Evolutionary conservation across 1,140 invertebrate genomes (phyloP).

Genomic region (Brachionus rotundiformis): DNA sequence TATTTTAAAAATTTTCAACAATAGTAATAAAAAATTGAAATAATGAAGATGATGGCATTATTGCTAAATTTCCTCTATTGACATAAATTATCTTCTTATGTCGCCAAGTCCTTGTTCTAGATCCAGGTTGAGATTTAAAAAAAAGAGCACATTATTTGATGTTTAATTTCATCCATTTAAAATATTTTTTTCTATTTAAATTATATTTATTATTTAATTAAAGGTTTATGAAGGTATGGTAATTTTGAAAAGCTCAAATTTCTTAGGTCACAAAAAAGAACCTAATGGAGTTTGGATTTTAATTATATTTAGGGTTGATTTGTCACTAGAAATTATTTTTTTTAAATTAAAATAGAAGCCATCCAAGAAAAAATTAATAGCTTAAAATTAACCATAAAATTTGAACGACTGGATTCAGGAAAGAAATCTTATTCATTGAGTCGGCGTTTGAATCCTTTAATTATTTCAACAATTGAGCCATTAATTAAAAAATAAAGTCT

Average conservation of each 20-base stretch:
- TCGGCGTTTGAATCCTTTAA: background rate
- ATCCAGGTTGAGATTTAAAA: background rate
- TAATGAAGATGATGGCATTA: background rate
- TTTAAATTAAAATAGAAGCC: background rate
- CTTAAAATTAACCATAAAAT: background rate
- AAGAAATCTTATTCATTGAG: background rate
- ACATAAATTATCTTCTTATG: background rate
- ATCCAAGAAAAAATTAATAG: background rate
- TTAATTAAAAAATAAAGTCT: background rate
- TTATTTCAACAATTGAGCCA: background rate
- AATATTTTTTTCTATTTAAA: background rate
- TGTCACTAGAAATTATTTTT: background rate
- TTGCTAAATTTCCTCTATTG: background rate
- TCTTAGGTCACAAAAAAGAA: background rate
- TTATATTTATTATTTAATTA: conserved; percentile 1
- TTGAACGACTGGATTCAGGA: background rate
- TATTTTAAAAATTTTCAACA: background rate
- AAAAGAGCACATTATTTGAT: background rate
- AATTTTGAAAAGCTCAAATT: background rate
- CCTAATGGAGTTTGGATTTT: background rate
- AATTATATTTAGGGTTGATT: background rate
- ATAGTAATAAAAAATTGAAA: background rate
- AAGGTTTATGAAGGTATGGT: background rate
- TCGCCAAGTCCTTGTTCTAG: conserved; percentile 7
- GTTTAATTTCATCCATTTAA: background rate